Base-by-base conservation (phyloP, 2,797 vertebrate genomes). In the Echeneis naucrates region DNA sequence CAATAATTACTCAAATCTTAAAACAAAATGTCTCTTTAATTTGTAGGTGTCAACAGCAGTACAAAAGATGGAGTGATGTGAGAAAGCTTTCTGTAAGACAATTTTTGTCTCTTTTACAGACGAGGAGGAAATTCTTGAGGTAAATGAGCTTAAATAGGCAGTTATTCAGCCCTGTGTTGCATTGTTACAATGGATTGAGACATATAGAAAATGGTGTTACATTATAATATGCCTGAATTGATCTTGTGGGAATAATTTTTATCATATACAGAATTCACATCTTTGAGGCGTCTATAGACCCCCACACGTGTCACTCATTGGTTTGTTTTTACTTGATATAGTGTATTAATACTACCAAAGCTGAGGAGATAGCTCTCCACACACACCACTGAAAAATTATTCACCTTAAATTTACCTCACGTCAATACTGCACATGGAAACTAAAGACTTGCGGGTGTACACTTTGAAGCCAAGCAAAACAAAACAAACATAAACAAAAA, bases 1-100 rank as follows among this genome's bases (percentile, higher is more conserved):
- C 81, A 78, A 63, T 16, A 70, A 83, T 70, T 52, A 88, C 75
- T 87, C 86, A 86, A 85, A 86, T 83, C 92, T 92, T 99, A 97
- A 99, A 99, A 98, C 97, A 99, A 99, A 99, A 98, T 96, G 96
- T 97, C 96, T 99, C 97, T 99, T 99, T 99, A 99, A 99, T 99
- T 96, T 97, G 95, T 98, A 97, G 98, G 98, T 99, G 98, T 99
- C 96, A 97, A 99, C 97, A 99, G 97, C 97, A 99, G 98, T 99
- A 99, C 98, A 99, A 99, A 99, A 99, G 96, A 99, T 99, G 97
- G 97, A 99, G 97, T 98, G 98, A 98, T 97, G 96, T 97, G 96
- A 96, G 95, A 97, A n/a, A 95, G 94, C 85, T 92, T 92, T 94
- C 88, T 92, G 91, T 91, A 90, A 91, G 86, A 93, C 91, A 91